Percentiles rank a stretch among this genome's conserved stretches.
phyloP scores from a whole-genome alignment of 1,140 invertebrate genomes.

The Heliconius hewitsoni region DNA sequence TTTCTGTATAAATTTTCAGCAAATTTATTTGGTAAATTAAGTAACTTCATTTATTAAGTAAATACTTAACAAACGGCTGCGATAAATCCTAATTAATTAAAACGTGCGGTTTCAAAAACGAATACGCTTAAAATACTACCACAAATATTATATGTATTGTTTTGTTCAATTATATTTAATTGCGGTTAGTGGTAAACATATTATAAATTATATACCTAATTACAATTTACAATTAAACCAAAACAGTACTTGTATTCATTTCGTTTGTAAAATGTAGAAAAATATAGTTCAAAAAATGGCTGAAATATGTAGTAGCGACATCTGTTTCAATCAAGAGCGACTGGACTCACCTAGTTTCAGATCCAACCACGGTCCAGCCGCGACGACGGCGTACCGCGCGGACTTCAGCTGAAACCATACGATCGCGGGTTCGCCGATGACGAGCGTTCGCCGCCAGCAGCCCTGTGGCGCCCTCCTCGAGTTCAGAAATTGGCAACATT shows the following conservation, averaged over 20 bases:
- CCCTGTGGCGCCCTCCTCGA: conserved; percentile 66
- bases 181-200: not conserved
- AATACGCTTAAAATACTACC: not conserved
- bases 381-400: conserved; percentile 68
- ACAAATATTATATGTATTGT: not conserved
- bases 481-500: conserved; percentile 73
- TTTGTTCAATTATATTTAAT: not conserved
- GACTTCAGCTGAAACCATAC: conserved; percentile 70
- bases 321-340: conserved; percentile 41
- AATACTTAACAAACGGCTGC: not conserved
- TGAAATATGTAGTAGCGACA: conserved; percentile 46
- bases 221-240: not conserved
- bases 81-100: conserved; percentile 1
- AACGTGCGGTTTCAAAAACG: not conserved
- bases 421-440: conserved; percentile 63
- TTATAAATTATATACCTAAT: not conserved
- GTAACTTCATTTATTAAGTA: not conserved
- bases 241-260: not conserved
- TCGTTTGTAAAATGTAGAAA: too few species aligned
- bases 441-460: conserved; percentile 54
- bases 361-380: conserved; percentile 76
- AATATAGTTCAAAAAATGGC: not conserved
- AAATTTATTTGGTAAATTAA: not conserved
- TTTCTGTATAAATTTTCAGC: not conserved
- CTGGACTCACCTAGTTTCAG: conserved; percentile 73